These are phyloP conservation scores for Glyptemys insculpta DNA, from an alignment of 2,797 vertebrate species.

Conservation along the genomic window DNA sequence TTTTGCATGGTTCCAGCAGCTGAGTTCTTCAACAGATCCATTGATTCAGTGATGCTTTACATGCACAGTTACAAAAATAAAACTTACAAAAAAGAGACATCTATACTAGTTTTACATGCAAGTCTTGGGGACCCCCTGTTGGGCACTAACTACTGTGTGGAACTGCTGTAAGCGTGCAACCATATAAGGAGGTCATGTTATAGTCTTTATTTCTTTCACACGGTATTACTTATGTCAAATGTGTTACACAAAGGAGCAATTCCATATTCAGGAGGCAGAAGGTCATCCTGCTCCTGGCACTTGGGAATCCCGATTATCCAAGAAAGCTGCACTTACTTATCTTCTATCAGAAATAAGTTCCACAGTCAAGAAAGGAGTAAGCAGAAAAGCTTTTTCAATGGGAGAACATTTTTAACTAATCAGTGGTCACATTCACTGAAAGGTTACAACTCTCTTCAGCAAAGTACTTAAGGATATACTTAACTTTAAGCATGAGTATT, in stretches of 20 bases:
- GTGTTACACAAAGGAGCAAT: conserved; percentile 84
- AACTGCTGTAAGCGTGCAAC: conserved; percentile 99
- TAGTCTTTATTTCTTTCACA: conserved; percentile 91
- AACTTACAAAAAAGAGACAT: no score
- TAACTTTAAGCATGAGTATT: conserved; percentile 14
- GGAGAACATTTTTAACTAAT: conserved; percentile 33
- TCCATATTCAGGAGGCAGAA: conserved; percentile 84
- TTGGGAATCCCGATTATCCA: conserved; percentile 82
- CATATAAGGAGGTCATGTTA: conserved; percentile 97
- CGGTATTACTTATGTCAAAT: conserved; percentile 84
- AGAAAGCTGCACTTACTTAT: conserved; percentile 77
- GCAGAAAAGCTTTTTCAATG: conserved; percentile 66
- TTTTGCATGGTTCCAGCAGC: no score
- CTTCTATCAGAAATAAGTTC: conserved; percentile 60
- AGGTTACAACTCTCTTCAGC: conserved; percentile 60
- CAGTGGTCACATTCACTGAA: conserved; percentile 63
- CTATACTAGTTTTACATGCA: no score
- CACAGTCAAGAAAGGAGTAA: conserved; percentile 77
- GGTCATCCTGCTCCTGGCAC: conserved; percentile 83
- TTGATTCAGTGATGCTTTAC: no score
- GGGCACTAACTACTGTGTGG: no score
- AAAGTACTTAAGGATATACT: conserved; percentile 58
- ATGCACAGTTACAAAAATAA: no score
- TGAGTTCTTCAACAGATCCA: no score
- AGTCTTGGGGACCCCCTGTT: no score